phyloP scores from a whole-genome alignment of 2,888 invertebrate genomes.

The Vandiemenella viatica region DNA sequence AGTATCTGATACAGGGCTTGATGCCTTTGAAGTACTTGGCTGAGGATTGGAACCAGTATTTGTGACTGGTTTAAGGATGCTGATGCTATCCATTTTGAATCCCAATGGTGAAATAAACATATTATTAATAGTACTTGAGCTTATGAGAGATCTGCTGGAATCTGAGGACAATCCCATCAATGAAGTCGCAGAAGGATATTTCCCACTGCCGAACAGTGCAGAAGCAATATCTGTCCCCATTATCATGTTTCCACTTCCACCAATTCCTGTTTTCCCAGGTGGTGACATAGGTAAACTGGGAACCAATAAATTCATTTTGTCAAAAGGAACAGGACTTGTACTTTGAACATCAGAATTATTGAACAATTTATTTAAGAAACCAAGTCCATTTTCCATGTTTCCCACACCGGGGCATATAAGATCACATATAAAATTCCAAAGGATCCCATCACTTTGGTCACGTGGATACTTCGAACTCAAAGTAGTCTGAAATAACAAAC shows the following conservation, averaged over 20 bases:
- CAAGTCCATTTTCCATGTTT: conserved; percentile 29
- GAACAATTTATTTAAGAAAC: background rate
- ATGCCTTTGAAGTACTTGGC: conserved; percentile 21
- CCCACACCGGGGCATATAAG: conserved; percentile 56
- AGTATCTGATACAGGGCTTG: conserved; percentile 4
- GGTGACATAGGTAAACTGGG: conserved; percentile 28
- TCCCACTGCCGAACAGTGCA: conserved; percentile 49
- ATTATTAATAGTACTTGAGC: conserved; percentile 28
- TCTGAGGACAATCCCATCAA: conserved; percentile 15
- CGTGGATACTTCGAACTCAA: conserved; percentile 67
- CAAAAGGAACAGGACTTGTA: conserved; percentile 4
- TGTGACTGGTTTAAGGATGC: conserved; percentile 40
- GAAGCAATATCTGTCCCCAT: conserved; percentile 40
- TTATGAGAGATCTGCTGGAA: conserved; percentile 7
- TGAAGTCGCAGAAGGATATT: conserved; percentile 33
- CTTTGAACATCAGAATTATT: conserved; percentile 7
- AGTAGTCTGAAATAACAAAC: conserved; percentile 36
- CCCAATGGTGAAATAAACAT: conserved; percentile 62
- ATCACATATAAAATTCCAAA: conserved; percentile 67
- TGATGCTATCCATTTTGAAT: conserved; percentile 47
- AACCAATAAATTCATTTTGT: conserved; percentile 26
- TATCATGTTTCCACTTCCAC: conserved; percentile 7
- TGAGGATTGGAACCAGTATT: conserved; percentile 42
- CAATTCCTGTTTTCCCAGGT: conserved; percentile 26
- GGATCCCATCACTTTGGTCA: conserved; percentile 56